A percentile compares a stretch with the other conserved stretches of the same genome.
Evolutionary conservation across 1,140 invertebrate species (phyloP).

Genomic region (Conopomorpha cramerella): DNA sequence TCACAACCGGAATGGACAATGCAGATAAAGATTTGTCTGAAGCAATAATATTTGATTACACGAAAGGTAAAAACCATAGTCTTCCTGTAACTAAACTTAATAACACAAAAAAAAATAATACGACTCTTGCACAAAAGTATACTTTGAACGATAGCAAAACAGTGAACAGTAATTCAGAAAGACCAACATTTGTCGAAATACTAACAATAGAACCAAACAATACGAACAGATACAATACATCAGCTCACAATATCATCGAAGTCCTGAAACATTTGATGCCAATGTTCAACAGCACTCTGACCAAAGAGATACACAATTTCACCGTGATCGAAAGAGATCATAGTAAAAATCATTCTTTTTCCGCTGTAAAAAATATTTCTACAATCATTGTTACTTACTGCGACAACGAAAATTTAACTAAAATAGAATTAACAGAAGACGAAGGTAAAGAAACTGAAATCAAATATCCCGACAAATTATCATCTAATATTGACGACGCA

Average conservation of each 20-base stretch:
- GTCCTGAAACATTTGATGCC: constrained; percentile 47
- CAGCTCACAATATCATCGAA: constrained; percentile 36
- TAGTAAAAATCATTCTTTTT: constrained; percentile 35
- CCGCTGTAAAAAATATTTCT: constrained; percentile 38
- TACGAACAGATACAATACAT: constrained; percentile 18
- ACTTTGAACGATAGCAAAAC: background rate
- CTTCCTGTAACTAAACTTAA: constrained; percentile 10
- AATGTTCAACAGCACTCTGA: constrained; percentile 32
- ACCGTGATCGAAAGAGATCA: constrained; percentile 46
- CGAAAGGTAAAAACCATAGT: constrained; percentile 10
- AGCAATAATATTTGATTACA: constrained; percentile 31
- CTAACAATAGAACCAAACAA: constrained; percentile 43
- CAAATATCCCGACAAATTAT: constrained; percentile 6
- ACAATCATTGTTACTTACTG: constrained; percentile 52
- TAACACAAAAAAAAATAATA: constrained; percentile 4
- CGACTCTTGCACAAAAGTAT: background rate
- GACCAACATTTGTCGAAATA: constrained; percentile 32
- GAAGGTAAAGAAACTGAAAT: constrained; percentile 7
- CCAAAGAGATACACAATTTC: constrained; percentile 42
- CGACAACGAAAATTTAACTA: constrained; percentile 45
- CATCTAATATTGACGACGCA: constrained; percentile 19
- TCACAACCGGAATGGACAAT: constrained; percentile 15
- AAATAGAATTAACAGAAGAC: constrained; percentile 11
- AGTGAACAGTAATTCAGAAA: constrained; percentile 3
- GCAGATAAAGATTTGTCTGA: constrained; percentile 23